Conservation (phyloP, 1,140 invertebrate species). For the Drosophila lacertosa region DNA sequence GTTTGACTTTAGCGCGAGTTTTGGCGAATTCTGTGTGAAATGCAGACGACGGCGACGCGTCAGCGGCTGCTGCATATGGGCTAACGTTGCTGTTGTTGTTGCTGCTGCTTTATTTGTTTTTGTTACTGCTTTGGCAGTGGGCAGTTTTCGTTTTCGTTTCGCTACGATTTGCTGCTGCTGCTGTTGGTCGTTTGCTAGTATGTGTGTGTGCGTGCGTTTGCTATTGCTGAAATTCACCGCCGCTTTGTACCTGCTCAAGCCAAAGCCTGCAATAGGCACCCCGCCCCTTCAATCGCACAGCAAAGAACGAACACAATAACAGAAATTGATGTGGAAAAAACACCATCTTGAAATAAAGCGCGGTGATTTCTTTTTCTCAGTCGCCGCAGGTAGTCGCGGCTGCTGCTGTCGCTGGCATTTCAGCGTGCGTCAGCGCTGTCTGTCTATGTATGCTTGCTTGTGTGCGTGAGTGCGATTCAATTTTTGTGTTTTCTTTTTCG, state of each 20-base stretch:
- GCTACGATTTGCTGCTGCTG: slow-evolving; percentile 6
- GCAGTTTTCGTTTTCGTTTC: slow-evolving; percentile 37
- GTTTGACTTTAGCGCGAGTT: slow-evolving; percentile 10
- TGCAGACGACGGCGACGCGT: slow-evolving; percentile 34
- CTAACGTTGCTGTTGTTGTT: slow-evolving; percentile 1
- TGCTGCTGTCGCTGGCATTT: slow-evolving; percentile 27
- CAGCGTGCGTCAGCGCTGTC: slow-evolving; percentile 33
- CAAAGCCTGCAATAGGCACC: background rate
- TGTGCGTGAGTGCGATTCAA: slow-evolving; percentile 12
- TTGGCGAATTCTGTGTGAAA: slow-evolving; percentile 34
- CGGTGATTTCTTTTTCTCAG: slow-evolving; percentile 58
- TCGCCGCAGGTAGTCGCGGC: slow-evolving; percentile 46
- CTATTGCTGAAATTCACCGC: slow-evolving; percentile 7
- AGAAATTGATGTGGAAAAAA: slow-evolving; percentile 37
- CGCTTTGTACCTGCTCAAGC: slow-evolving; percentile 11
- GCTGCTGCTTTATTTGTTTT: slow-evolving; percentile 4
- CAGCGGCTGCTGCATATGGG: slow-evolving; percentile 23
- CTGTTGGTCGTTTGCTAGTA: background rate
- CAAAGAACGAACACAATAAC: slow-evolving; percentile 22
- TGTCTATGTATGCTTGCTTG: background rate
- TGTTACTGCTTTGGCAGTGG: slow-evolving; percentile 10
- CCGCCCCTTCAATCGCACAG: slow-evolving; percentile 16
- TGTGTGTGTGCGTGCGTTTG: slow-evolving; percentile 7
- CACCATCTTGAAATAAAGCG: slow-evolving; percentile 58
- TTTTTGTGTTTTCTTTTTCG: slow-evolving; percentile 31